phyloP scores from a whole-genome alignment of 92 coral and sea anemone species.

The Parazoanthus darwini region DNA sequence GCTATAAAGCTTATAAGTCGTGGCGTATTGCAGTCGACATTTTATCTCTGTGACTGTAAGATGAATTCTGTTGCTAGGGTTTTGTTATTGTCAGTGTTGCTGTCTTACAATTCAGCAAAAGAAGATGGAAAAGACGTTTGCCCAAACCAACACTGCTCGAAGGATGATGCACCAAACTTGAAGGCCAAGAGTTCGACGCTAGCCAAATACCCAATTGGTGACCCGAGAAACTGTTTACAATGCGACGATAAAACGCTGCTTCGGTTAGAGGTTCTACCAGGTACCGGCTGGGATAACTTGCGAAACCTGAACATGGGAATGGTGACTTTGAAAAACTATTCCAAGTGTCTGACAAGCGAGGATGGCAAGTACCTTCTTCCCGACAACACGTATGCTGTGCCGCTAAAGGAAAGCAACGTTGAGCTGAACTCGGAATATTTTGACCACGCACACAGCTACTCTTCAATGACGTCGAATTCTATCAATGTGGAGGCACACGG shows the following conservation, averaged over 20 bases:
- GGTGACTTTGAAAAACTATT: conserved; percentile 73
- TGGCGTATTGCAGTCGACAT: too few relatives aligned
- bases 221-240: conserved; percentile 65
- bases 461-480: conserved; percentile 73
- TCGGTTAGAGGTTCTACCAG: conserved; percentile 88
- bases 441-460: conserved; percentile 83
- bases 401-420: conserved; percentile 79
- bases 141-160: background rate
- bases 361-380: conserved; percentile 86
- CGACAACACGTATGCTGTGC: conserved; percentile 65
- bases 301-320: conserved; percentile 79
- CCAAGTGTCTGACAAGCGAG: conserved; percentile 73
- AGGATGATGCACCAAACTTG: background rate
- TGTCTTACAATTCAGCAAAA: background rate
- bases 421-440: conserved; percentile 60
- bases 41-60: too few relatives aligned
- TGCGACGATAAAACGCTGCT: conserved; percentile 37
- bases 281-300: conserved; percentile 87
- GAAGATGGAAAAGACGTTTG: background rate
- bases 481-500: conserved; percentile 70
- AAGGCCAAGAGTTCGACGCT: background rate
- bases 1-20: too few relatives aligned
- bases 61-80: too few relatives aligned
- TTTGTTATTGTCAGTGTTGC: background rate
- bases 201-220: conserved; percentile 60